Evolutionary conservation across 1,140 invertebrate species (phyloP), one percentile per base, ranked within the genome.

Genomic region (Olivierus martensii): DNA sequence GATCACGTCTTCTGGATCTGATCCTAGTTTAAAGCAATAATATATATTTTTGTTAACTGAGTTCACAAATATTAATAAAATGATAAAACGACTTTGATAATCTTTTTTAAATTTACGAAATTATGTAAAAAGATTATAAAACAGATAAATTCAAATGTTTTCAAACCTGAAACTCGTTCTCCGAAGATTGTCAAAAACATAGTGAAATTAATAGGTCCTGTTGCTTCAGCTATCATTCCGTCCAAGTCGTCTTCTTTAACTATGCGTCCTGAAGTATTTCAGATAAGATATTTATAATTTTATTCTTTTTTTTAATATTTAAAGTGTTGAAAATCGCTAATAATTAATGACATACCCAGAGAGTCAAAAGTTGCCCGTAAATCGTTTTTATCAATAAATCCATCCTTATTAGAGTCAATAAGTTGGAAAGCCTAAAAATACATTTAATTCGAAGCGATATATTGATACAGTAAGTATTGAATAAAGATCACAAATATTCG

Each of bases 371-470:
- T 92, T 65, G 84, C 84, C 68, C 89, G 83, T 63, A 98, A 77
- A 75, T 98, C 94, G 69, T 83, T 84, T 71, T 94, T 92, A 69
- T 85, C 84, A 69, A 98, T 90, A 72, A 97, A 83, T 64, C 93
- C 91, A 72, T 98, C 94, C 74, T 96, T 93, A 76, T 98, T 88
- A 71, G 85, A 82, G 76, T 98, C 94, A 82, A 98, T 97, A 66
- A 97, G 82, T 70, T 87, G 83, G 83, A 98, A 98, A 84, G 66
- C 89, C 87, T 90, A 48, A 5, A 58, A 56, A 14, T 38, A 51
- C 21, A 15, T 4, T 41, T 41, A n/a, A 37, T 9, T 37, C 14
- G 7, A 37, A 7, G 14, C 11, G 9, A 6, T 10, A n/a, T 37
- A 7, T 11, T 37, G n/a, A 51, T 36, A 10, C 28, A 51, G 59